Conservation (phyloP, 2,888 invertebrate genomes). For the Pandemis heparana region DNA sequence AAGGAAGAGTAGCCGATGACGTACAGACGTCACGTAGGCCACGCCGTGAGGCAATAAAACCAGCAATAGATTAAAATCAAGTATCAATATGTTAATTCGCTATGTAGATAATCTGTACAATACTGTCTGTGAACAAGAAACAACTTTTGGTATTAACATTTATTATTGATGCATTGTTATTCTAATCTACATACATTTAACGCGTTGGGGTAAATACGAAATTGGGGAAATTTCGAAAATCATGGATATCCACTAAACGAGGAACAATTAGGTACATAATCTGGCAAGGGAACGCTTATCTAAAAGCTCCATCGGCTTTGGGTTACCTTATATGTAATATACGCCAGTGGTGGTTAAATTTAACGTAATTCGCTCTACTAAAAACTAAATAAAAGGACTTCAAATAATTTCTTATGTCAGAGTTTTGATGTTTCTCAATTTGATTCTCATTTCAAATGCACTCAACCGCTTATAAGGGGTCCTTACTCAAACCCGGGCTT, state of each 20-base stretch:
- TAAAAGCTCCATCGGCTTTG: too few species aligned
- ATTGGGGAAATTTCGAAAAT: too few species aligned
- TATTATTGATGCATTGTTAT: neutral
- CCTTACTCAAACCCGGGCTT: neutral
- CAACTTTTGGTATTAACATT: neutral
- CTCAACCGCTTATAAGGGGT: too few species aligned
- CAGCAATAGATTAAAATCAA: slow-evolving; percentile 25
- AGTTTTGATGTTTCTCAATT: neutral
- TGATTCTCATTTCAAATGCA: neutral
- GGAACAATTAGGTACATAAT: too few species aligned
- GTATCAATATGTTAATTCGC: slow-evolving; percentile 19
- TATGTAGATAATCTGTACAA: slow-evolving; percentile 18
- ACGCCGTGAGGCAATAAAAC: slow-evolving; percentile 3
- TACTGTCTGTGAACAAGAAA: slow-evolving; percentile 1
- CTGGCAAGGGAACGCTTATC: too few species aligned
- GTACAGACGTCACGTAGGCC: slow-evolving; percentile 36
- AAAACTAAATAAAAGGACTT: too few species aligned
- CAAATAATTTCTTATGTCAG: neutral
- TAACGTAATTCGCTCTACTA: too few species aligned
- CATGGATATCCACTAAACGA: too few species aligned
- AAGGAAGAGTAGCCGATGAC: slow-evolving; percentile 42
- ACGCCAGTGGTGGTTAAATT: too few species aligned
- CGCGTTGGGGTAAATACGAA: too few species aligned
- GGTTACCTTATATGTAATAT: too few species aligned
- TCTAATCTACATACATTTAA: too few species aligned